Conservation (phyloP, 2,113 vertebrate species). For the Boulengeromyrus knoepffleri region DNA sequence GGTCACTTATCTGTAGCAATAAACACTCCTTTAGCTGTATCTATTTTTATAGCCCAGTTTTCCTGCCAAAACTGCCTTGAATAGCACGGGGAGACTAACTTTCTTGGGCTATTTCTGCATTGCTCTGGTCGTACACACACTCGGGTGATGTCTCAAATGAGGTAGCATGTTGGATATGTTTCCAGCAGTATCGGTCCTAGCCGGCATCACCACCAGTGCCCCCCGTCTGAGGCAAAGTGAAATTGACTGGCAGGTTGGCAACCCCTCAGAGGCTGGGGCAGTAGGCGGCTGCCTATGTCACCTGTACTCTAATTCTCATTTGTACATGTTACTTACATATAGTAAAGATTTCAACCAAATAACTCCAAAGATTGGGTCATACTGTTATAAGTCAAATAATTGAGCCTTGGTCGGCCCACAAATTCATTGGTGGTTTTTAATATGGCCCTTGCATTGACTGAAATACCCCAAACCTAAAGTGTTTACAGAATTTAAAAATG, state of each 20-base stretch:
- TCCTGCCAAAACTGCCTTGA: background rate
- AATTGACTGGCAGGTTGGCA: background rate
- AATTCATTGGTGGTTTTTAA: background rate
- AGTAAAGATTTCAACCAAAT: background rate
- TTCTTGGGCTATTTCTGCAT: background rate
- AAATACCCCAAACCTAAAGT: background rate
- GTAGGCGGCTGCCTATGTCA: background rate
- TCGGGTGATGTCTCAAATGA: background rate
- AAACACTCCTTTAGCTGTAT: background rate
- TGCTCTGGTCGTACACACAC: background rate
- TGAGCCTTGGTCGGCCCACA: background rate
- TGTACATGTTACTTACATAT: background rate
- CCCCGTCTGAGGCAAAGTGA: background rate
- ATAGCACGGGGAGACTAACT: background rate
- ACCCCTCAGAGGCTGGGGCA: background rate
- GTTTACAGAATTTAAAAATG: background rate
- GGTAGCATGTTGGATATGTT: background rate
- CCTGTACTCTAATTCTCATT: background rate
- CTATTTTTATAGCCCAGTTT: background rate
- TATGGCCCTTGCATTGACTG: too few species aligned
- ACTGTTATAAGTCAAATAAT: background rate
- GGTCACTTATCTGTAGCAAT: background rate
- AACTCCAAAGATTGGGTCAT: background rate
- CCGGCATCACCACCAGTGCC: background rate
- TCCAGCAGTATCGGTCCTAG: background rate